Percentiles rank a stretch among this genome's conserved stretches.
phyloP scores from a whole-genome alignment of 2,888 invertebrate species.

The Sacculina carcini region DNA sequence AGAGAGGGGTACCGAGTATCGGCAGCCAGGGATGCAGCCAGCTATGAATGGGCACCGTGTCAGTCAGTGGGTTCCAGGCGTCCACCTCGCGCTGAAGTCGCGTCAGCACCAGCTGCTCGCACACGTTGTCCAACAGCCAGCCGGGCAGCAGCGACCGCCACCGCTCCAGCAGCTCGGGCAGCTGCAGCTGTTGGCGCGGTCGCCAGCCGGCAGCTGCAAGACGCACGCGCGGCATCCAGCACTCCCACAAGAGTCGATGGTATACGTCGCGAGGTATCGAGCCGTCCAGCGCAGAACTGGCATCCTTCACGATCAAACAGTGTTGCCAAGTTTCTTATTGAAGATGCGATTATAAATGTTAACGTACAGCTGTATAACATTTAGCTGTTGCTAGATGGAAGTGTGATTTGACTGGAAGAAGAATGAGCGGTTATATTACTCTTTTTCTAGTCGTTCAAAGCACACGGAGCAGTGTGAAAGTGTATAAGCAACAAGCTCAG shows the following conservation, averaged over 20 bases:
- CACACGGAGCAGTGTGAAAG: too few relatives aligned
- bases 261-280: conserved; percentile 27
- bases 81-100: conserved; percentile 40
- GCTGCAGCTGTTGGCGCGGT: conserved; percentile 11
- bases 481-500: too few relatives aligned
- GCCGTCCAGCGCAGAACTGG: not conserved
- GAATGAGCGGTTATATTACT: too few relatives aligned
- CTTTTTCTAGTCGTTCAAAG: too few relatives aligned
- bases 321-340: too few relatives aligned
- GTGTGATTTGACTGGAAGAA: too few relatives aligned
- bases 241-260: conserved; percentile 62
- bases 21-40: conserved; percentile 96
- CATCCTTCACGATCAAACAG: conserved; percentile 28
- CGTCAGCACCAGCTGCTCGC: conserved; percentile 57
- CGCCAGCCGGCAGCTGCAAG: conserved; percentile 36
- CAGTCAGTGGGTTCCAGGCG: conserved; percentile 82
- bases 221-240: conserved; percentile 60
- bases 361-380: too few relatives aligned
- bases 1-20: conserved; percentile 40
- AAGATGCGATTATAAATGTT: too few relatives aligned
- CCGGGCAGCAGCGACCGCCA: conserved; percentile 56
- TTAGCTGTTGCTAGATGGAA: too few relatives aligned
- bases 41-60: conserved; percentile 77
- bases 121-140: conserved; percentile 56
- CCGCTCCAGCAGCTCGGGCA: conserved; percentile 34